These are phyloP conservation scores for Apodemia duryi DNA, from an alignment of 2,888 invertebrate species.

Conservation along the genomic window DNA sequence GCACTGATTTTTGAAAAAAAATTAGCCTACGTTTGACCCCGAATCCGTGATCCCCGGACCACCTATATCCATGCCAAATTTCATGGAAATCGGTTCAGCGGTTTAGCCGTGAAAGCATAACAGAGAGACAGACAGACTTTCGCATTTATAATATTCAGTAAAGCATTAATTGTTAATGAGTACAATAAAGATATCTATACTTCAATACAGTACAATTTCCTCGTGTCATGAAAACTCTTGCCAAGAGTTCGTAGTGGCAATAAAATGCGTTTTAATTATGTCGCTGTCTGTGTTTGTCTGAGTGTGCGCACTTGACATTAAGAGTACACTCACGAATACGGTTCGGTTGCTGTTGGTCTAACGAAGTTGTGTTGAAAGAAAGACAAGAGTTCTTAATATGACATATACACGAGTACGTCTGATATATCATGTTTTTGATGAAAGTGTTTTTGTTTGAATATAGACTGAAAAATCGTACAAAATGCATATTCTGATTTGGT, in stretches of 20 bases:
- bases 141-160: too few species aligned
- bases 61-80: too few species aligned
- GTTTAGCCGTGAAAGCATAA: too few species aligned
- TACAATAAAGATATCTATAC: too few species aligned
- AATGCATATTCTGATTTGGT: too few species aligned
- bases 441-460: neutral
- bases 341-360: constrained; percentile 1
- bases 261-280: constrained; percentile 26
- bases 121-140: too few species aligned
- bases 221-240: neutral
- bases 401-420: neutral
- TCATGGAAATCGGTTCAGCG: too few species aligned
- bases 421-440: neutral
- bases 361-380: neutral
- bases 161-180: too few species aligned
- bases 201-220: neutral
- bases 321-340: constrained; percentile 20
- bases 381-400: constrained; percentile 2
- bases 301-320: constrained; percentile 22
- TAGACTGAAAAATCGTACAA: too few species aligned
- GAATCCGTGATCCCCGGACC: too few species aligned
- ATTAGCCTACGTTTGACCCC: too few species aligned
- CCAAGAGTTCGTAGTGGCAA: neutral
- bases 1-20: too few species aligned
- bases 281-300: constrained; percentile 24